Evolutionary conservation across 2,888 invertebrate species (phyloP).

Genomic region (Odontocerum albicorne): DNA sequence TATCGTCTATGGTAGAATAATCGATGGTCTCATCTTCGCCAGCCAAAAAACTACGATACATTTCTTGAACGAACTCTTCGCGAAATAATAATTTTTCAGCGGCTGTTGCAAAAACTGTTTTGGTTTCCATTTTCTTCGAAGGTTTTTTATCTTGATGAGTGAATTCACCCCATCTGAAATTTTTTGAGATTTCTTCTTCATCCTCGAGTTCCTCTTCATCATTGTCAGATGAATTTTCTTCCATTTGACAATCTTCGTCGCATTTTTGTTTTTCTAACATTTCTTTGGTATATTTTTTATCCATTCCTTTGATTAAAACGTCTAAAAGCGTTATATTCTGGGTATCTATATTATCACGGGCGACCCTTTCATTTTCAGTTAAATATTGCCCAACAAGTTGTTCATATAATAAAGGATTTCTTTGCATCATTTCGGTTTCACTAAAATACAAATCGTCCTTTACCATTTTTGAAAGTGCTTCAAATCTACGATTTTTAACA

Average conservation of each 20-base stretch:
- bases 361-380: slow-evolving; percentile 71
- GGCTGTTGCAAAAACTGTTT: slow-evolving; percentile 51
- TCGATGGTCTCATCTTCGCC: slow-evolving; percentile 84
- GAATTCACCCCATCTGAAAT: slow-evolving; percentile 44
- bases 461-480: slow-evolving; percentile 75
- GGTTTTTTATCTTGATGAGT: slow-evolving; percentile 41
- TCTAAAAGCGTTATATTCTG: slow-evolving; percentile 67
- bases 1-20: slow-evolving; percentile 78
- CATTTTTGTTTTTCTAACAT: slow-evolving; percentile 63
- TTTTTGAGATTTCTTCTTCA: slow-evolving; percentile 36
- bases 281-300: slow-evolving; percentile 67
- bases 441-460: slow-evolving; percentile 77
- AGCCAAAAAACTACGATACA: slow-evolving; percentile 82
- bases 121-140: slow-evolving; percentile 41
- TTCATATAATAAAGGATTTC: slow-evolving; percentile 89
- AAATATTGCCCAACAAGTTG: slow-evolving; percentile 87
- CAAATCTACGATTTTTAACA: slow-evolving; percentile 78
- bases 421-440: slow-evolving; percentile 90
- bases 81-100: slow-evolving; percentile 67
- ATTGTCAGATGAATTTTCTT: slow-evolving; percentile 40
- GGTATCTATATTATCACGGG: slow-evolving; percentile 62
- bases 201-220: slow-evolving; percentile 26
- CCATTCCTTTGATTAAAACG: slow-evolving; percentile 79
- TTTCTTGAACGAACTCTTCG: slow-evolving; percentile 81
- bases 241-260: slow-evolving; percentile 56